Base-by-base conservation (phyloP, 2,113 vertebrate genomes). In the Hippocampus barbouri region DNA sequence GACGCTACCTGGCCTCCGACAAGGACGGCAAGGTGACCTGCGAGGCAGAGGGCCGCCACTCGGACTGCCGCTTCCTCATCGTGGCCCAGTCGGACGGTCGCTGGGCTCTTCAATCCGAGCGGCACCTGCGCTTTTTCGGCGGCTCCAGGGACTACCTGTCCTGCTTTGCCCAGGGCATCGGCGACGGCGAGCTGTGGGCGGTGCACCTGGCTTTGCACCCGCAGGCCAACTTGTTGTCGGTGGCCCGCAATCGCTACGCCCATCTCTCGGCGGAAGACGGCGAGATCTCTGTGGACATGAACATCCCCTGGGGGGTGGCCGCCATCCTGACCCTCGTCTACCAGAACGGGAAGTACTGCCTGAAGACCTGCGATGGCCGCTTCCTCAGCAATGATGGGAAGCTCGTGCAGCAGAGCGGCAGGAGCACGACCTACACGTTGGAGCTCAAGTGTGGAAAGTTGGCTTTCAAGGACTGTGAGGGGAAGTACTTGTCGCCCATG, bases 391-490 rank as follows among this genome's bases (percentile, higher is more conserved):
- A 94, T 0, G 95, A 98, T 0, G 97, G 97, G 12, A 94, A 92
- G 66, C 84, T 98, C 27, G 88, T 95, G 57, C 77, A 81, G 64
- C 90, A 96, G 79, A 94, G 92, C 0, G 91, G 94, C 10, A 84
- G 84, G n/a, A 86, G 79, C 2, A 93, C 96, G 0, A 86, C 93
- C 2, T 99, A 96, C 89, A 98, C 94, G 0, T 89, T 99, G 10
- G 96, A 98, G 92, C 91, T 99, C 83, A 96, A 96, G 87, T 95
- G 94, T 0, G 96, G 96, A 51, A 97, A 96, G 82, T 2, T 98
- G 85, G 96, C 97, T 23, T 98, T 98, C 79, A 99, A 98, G 81
- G 97, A 98, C 90, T 95, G 93, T 0, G 94, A 96, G 8, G 97
- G 96, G 64, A 97, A 92, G 76, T 99, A 98, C 79, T 90, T 98